Evolutionary conservation across 2,888 invertebrate genomes (phyloP).

Genomic region (Metallyticus violacea): DNA sequence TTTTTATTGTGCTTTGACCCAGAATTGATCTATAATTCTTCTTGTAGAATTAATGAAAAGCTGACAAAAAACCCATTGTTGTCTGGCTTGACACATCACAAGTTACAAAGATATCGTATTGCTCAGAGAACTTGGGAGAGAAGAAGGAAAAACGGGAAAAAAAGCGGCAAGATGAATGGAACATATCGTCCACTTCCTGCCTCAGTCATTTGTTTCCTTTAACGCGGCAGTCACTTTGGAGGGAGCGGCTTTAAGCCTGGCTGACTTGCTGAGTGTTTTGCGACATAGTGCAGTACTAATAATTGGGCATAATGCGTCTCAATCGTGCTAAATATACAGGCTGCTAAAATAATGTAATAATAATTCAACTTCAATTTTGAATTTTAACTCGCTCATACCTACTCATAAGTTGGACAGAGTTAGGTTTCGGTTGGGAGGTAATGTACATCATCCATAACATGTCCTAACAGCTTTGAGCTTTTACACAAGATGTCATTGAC

Average conservation of each 20-base stretch:
- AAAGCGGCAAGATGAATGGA: not conserved
- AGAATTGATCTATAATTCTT: not conserved
- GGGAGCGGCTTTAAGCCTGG: not conserved
- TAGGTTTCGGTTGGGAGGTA: no score
- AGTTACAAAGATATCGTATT: not conserved
- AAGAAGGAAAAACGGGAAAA: not conserved
- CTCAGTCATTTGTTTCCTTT: not conserved
- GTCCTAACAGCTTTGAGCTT: no score
- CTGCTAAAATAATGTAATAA: no score
- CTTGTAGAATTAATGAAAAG: not conserved
- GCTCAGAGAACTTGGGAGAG: not conserved
- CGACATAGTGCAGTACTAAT: not conserved
- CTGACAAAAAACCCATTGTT: not conserved
- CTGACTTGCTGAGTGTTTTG: not conserved
- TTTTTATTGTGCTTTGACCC: not conserved
- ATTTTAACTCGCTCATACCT: no score
- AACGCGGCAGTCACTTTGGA: not conserved
- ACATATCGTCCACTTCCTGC: not conserved
- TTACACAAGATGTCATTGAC: no score
- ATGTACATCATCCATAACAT: no score
- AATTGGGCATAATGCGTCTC: no score
- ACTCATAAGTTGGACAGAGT: no score
- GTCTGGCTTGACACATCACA: not conserved
- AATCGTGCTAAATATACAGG: no score
- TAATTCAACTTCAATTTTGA: no score